phyloP scores from a whole-genome alignment of 2,888 invertebrate species.

The Acanthosoma haemorrhoidale region DNA sequence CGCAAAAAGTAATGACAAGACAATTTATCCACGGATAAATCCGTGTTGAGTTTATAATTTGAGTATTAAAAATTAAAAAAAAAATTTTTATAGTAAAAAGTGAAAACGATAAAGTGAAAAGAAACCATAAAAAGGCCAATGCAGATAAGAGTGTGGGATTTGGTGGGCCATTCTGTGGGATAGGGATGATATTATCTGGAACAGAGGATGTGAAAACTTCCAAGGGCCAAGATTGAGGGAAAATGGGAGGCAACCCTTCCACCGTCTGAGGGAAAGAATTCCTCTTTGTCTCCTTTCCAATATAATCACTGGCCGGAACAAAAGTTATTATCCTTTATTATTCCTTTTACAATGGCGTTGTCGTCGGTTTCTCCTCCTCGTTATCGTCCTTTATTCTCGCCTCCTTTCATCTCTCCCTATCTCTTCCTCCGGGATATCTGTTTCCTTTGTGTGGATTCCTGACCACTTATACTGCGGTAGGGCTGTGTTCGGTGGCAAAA shows the following conservation, averaged over 20 bases:
- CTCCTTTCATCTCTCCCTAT: neutral
- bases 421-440: neutral
- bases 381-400: neutral
- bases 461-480: too few species aligned
- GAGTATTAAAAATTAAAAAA: too few species aligned
- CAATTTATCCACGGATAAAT: too few species aligned
- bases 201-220: conserved; percentile 1
- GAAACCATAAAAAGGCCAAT: too few species aligned
- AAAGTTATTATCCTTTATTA: conserved; percentile 12
- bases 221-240: neutral
- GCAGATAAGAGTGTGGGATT: too few species aligned
- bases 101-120: too few species aligned
- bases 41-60: too few species aligned
- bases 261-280: too few species aligned
- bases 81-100: too few species aligned
- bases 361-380: conserved; percentile 4
- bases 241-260: neutral
- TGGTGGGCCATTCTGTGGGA: neutral
- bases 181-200: neutral
- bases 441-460: neutral
- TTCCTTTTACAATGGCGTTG: conserved; percentile 14
- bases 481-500: too few species aligned
- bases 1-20: too few species aligned
- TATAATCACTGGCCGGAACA: neutral
- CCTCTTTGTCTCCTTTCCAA: conserved; percentile 6